Conservation (phyloP, 2,113 vertebrate genomes). For the Bombycilla garrulus region DNA sequence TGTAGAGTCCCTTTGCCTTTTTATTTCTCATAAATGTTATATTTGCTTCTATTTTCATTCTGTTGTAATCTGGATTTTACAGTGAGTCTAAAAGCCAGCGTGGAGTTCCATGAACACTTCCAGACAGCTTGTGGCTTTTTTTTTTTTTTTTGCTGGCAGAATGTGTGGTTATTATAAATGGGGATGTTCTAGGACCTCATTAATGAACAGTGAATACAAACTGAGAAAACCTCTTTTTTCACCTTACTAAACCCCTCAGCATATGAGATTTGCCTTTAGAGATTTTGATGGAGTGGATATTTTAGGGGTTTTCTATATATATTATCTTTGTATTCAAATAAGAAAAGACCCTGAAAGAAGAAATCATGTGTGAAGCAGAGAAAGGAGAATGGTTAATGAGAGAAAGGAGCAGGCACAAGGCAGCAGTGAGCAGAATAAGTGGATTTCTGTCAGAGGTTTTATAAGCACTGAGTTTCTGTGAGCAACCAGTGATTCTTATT, state of each 20-base stretch:
- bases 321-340: neutral
- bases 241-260: neutral
- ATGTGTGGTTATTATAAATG: neutral
- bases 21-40: neutral
- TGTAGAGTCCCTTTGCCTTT: neutral
- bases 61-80: neutral
- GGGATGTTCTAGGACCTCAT: neutral
- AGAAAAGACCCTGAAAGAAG: neutral
- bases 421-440: neutral
- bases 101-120: neutral
- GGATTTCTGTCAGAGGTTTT: slow-evolving; percentile 15
- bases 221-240: neutral
- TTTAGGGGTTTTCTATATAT: neutral
- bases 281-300: neutral
- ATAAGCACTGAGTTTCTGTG: neutral
- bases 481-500: slow-evolving; percentile 7
- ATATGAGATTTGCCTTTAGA: neutral
- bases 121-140: neutral
- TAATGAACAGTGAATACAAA: neutral
- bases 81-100: neutral
- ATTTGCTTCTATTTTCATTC: neutral
- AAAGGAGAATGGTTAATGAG: neutral
- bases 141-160: neutral
- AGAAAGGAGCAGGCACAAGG: neutral
- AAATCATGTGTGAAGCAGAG: neutral